A percentile compares a stretch with the other conserved stretches of the same genome.
Evolutionary conservation across 2,797 vertebrate genomes (phyloP).

Genomic region (Phoebastria nigripes): DNA sequence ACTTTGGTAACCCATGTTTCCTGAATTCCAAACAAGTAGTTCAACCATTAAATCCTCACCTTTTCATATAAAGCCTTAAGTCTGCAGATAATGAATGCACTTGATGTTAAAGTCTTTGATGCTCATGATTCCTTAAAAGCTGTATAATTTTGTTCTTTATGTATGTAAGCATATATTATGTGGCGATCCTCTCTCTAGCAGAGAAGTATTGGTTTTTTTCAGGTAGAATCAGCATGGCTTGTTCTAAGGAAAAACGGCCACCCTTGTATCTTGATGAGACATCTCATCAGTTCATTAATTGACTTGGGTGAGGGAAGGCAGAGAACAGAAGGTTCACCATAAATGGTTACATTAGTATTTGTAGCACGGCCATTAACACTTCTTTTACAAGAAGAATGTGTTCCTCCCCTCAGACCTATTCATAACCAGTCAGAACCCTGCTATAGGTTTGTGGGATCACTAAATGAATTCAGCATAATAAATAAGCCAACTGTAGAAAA

Average conservation of each 20-base stretch:
- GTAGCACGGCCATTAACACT: not conserved
- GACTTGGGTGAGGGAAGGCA: not conserved
- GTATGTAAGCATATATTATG: not conserved
- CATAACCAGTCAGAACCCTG: not conserved
- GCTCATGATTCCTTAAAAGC: not conserved
- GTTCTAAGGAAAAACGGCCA: not conserved
- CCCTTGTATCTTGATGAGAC: not conserved
- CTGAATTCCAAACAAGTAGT: not conserved
- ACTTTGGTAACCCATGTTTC: not conserved
- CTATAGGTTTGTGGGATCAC: not conserved
- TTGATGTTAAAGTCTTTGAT: not conserved
- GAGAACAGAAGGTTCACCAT: not conserved
- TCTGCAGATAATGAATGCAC: not conserved
- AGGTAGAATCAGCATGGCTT: not conserved
- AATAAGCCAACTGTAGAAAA: not conserved
- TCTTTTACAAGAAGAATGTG: not conserved
- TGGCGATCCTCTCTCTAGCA: not conserved
- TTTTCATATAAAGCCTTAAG: not conserved
- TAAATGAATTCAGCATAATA: not conserved
- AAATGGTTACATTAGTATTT: not conserved
- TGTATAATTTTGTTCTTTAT: not conserved
- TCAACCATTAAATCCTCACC: not conserved
- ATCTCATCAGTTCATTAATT: not conserved
- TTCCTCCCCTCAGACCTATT: not conserved
- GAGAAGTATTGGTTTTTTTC: not conserved